Evolutionary conservation across 2,888 invertebrate genomes (phyloP).

Genomic region (Papilio gigon): DNA sequence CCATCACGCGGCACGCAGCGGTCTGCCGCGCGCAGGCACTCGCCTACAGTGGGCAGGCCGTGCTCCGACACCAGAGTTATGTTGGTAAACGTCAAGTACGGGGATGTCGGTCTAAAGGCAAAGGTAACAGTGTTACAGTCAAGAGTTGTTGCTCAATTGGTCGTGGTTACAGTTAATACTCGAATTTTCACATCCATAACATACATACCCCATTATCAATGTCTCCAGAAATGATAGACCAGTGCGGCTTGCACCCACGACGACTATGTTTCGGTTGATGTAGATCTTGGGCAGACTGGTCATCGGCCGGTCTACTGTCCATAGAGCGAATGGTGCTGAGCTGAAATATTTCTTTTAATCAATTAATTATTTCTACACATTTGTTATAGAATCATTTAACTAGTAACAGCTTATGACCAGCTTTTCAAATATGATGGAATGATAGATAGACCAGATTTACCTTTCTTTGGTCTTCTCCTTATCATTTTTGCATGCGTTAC

Average conservation of each 20-base stretch:
- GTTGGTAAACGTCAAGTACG: constrained; percentile 85
- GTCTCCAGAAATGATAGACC: constrained; percentile 84
- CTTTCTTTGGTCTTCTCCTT: constrained; percentile 59
- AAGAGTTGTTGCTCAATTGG: neutral
- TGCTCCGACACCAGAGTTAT: constrained; percentile 86
- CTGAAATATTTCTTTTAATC: constrained; percentile 46
- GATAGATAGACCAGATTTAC: constrained; percentile 48
- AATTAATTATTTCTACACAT: neutral
- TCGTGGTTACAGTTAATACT: neutral
- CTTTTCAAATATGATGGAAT: too few species aligned
- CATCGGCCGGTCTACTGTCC: constrained; percentile 78
- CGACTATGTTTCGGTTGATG: constrained; percentile 84
- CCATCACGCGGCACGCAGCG: constrained; percentile 80
- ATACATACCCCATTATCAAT: constrained; percentile 79
- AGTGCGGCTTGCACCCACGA: constrained; percentile 85
- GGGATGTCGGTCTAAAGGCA: constrained; percentile 63
- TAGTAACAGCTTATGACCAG: too few species aligned
- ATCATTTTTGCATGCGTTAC: constrained; percentile 54
- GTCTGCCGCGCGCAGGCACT: constrained; percentile 69
- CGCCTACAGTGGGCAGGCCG: constrained; percentile 79
- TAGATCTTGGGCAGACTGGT: constrained; percentile 76
- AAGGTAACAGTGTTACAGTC: neutral
- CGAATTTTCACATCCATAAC: neutral
- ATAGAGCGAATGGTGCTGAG: constrained; percentile 78
- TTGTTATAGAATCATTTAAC: too few species aligned